phyloP scores from a whole-genome alignment of 2,797 vertebrate species.

The Aphelocoma californica region DNA sequence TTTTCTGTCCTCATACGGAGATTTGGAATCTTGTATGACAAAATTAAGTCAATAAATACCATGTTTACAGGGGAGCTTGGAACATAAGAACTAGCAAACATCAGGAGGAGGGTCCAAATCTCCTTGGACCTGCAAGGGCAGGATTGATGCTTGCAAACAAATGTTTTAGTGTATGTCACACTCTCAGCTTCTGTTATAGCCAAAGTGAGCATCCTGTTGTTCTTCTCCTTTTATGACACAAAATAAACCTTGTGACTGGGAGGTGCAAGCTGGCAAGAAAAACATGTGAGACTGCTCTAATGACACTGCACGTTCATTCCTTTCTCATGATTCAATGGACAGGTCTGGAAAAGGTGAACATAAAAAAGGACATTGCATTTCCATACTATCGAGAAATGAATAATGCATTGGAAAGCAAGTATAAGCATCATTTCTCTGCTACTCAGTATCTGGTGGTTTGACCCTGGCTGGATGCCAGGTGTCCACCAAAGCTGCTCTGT shows the following conservation, averaged over 20 bases:
- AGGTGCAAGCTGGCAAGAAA: neutral
- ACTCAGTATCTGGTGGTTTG: conserved; percentile 71
- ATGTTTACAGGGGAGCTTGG: neutral
- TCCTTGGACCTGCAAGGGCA: neutral
- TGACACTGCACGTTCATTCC: neutral
- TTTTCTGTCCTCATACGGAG: neutral
- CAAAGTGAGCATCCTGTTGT: neutral
- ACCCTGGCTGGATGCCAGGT: neutral
- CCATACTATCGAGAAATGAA: conserved; percentile 31
- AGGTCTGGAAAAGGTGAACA: neutral
- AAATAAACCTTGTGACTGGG: neutral
- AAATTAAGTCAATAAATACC: neutral
- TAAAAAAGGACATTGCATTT: neutral
- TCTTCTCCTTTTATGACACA: neutral
- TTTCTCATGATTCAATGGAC: neutral
- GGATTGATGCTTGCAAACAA: neutral
- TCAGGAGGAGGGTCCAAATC: neutral
- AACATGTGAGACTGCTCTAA: neutral
- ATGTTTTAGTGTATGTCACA: neutral
- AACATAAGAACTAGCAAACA: neutral
- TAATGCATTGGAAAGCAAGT: conserved; percentile 65
- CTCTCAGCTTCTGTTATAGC: neutral
- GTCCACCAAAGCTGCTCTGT: neutral
- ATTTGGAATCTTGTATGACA: neutral
- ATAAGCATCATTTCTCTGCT: conserved; percentile 61